phyloP scores from a whole-genome alignment of 1,140 invertebrate genomes.

The Diachasmimorpha longicaudata region DNA sequence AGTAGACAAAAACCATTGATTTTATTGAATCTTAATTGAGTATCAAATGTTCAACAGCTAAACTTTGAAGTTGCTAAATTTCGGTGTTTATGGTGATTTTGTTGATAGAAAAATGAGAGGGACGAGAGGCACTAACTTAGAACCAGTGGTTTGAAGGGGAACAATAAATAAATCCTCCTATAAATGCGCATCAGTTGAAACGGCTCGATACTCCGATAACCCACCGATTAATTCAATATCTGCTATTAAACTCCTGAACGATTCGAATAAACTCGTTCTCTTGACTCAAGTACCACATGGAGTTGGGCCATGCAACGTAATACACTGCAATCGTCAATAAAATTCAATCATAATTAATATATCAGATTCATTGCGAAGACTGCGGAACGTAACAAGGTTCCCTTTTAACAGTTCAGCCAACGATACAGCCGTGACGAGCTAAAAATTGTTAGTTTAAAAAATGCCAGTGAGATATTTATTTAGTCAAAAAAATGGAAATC shows the following conservation, averaged over 20 bases:
- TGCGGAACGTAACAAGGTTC: constrained; percentile 65
- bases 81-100: too few relatives aligned
- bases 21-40: not conserved
- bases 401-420: constrained; percentile 65
- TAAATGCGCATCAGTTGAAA: too few relatives aligned
- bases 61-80: not conserved
- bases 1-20: not conserved
- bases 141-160: too few relatives aligned
- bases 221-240: not conserved
- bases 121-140: too few relatives aligned
- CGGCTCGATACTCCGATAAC: not conserved
- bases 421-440: constrained; percentile 64
- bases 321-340: constrained; percentile 56
- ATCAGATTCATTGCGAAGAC: constrained; percentile 55
- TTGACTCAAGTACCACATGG: constrained; percentile 13
- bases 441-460: constrained; percentile 45
- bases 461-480: not conserved
- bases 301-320: constrained; percentile 61
- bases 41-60: not conserved
- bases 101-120: too few relatives aligned
- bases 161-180: not conserved
- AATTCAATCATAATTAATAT: constrained; percentile 42
- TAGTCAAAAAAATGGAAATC: not conserved
- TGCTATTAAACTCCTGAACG: not conserved
- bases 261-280: not conserved